These are phyloP conservation scores for Melipona beecheii DNA, from an alignment of 2,888 invertebrate species.

Conservation along the genomic window DNA sequence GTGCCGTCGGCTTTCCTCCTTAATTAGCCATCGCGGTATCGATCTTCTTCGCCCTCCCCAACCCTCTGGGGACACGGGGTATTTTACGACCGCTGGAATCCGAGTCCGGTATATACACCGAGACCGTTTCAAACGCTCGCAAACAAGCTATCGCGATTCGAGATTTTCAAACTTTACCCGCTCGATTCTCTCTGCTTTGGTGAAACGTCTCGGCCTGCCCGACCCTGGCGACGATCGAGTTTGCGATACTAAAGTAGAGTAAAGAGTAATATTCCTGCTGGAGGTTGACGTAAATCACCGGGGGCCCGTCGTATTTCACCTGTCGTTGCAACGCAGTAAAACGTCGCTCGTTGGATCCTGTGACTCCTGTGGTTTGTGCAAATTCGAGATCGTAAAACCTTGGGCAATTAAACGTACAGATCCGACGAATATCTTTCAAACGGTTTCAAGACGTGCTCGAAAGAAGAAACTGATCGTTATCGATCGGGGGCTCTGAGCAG, in stretches of 20 bases:
- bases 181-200: not conserved
- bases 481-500: not conserved
- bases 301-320: not conserved
- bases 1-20: constrained; percentile 34
- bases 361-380: not conserved
- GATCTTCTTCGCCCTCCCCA: constrained; percentile 16
- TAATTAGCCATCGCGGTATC: constrained; percentile 48
- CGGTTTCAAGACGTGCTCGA: not conserved
- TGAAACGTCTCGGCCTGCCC: not conserved
- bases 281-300: not conserved
- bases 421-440: not conserved
- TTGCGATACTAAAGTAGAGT: not conserved
- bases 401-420: not conserved
- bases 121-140: constrained; percentile 5
- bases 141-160: constrained; percentile 19
- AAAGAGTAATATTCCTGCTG: not conserved
- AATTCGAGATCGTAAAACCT: too few species aligned
- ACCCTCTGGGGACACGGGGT: not conserved
- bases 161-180: constrained; percentile 6
- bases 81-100: constrained; percentile 28
- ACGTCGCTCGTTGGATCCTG: constrained; percentile 7
- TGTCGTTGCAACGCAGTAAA: constrained; percentile 1
- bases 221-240: not conserved
- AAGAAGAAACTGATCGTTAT: not conserved
- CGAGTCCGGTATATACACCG: not conserved